phyloP scores from a whole-genome alignment of 2,113 vertebrate genomes.

The Donacobius atricapilla region DNA sequence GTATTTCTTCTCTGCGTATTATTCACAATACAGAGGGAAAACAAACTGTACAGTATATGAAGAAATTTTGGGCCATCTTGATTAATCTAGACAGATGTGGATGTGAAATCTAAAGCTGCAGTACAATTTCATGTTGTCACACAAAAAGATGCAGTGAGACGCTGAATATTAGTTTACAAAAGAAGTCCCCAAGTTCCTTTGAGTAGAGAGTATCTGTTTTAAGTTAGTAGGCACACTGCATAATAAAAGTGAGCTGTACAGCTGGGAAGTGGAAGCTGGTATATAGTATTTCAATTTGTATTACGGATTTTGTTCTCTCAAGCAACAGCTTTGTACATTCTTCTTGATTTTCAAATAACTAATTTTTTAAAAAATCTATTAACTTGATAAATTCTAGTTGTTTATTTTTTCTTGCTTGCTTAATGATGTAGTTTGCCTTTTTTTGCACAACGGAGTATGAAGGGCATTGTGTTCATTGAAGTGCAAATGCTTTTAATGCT shows the following conservation, averaged over 20 bases:
- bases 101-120: not conserved
- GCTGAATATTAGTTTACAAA: not conserved
- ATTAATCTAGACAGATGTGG: not conserved
- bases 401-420: not conserved
- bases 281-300: not conserved
- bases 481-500: not conserved
- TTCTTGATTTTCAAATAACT: not conserved
- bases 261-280: not conserved
- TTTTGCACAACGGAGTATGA: not conserved
- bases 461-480: not conserved
- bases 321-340: not conserved
- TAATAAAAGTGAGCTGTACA: not conserved
- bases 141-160: not conserved
- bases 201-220: not conserved
- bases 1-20: not conserved
- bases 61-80: not conserved
- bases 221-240: not conserved
- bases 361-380: not conserved
- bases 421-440: not conserved
- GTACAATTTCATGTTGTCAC: not conserved
- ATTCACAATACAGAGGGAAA: not conserved
- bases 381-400: not conserved
- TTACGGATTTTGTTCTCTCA: not conserved
- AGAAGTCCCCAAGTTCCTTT: not conserved
- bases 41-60: not conserved